Base-by-base conservation (phyloP, 2,888 invertebrate species). In the Callosobruchus maculatus region DNA sequence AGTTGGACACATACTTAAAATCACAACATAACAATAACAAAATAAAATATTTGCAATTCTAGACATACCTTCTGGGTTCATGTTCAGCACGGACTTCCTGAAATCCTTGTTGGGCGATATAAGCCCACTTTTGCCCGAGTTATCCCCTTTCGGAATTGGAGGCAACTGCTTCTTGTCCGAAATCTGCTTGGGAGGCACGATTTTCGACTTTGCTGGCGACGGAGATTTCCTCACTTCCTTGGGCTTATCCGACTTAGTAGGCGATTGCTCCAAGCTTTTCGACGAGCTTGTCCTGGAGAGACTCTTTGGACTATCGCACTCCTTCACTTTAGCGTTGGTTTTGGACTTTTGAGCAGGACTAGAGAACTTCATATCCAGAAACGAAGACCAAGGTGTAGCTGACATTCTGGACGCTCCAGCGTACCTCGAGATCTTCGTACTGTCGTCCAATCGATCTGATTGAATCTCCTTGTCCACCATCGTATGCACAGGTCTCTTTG, bases 401-500 rank as follows among this genome's bases (percentile, higher is more conserved):
- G 90, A 89, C 74, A 85, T 84, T 77, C 87, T 83, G 0, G 89
- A 85, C 0, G 92, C 87, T 80, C 92, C 89, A n/a, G 91, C 89
- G 86, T 91, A 94, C 80, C 93, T 88, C 71, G 92, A 91, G 70
- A 90, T 89, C 78, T 93, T 89, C 0, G 93, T 91, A 0, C 91
- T 88, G 79, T 94, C 93, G 77, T 94, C 94, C 81, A 91, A 82
- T 72, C 92, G 88, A 82, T 94, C 94, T 0, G 93, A 92, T 81
- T 95, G 95, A 71, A 93, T 90, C 86, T 91, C 93, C 83, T 92
- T 92, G 80, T 94, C 92, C n/a, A 89, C 83, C 87, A 89, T 92
- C 89, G 88, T 78, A 71, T 81, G 81, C 0, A 89, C 89, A 78
- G 88, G 89, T 75, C 85, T 89, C 76, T 89, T 91, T 0, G 90